Conservation (phyloP, 2,113 vertebrate genomes). For the Glaucomys volans region DNA sequence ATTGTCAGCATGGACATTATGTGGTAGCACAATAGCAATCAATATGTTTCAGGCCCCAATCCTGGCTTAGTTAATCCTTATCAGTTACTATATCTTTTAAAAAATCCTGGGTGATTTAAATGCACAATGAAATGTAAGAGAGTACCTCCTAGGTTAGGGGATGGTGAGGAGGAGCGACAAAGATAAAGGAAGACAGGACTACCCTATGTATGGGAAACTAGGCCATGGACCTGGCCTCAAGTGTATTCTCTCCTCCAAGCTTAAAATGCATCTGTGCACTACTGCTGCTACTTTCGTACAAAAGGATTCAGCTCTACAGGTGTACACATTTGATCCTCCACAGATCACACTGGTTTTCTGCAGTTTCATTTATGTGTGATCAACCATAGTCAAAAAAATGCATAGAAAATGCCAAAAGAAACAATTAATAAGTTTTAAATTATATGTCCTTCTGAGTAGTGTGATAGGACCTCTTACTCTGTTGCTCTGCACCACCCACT, state of each 20-base stretch:
- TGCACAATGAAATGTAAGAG: not conserved
- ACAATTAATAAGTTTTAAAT: not conserved
- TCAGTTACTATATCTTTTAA: not conserved
- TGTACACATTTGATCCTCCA: not conserved
- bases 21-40: not conserved
- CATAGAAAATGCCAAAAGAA: not conserved
- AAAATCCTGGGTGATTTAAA: not conserved
- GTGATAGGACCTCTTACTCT: no score
- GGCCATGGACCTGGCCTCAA: no score
- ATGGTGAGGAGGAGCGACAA: not conserved
- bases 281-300: no score
- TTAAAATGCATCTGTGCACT: not conserved
- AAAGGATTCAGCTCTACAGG: not conserved
- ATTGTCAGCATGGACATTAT: not conserved
- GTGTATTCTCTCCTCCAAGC: not conserved
- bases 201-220: not conserved
- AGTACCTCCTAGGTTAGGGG: not conserved
- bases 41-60: not conserved
- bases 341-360: no score
- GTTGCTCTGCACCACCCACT: not conserved
- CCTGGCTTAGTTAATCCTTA: not conserved
- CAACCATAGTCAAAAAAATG: not conserved
- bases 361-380: no score
- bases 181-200: not conserved
- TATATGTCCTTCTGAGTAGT: not conserved